Percentiles rank a stretch among this genome's conserved stretches.
Evolutionary conservation across 23 tunicate species (phyloP).

Genomic region (Styela clava): DNA sequence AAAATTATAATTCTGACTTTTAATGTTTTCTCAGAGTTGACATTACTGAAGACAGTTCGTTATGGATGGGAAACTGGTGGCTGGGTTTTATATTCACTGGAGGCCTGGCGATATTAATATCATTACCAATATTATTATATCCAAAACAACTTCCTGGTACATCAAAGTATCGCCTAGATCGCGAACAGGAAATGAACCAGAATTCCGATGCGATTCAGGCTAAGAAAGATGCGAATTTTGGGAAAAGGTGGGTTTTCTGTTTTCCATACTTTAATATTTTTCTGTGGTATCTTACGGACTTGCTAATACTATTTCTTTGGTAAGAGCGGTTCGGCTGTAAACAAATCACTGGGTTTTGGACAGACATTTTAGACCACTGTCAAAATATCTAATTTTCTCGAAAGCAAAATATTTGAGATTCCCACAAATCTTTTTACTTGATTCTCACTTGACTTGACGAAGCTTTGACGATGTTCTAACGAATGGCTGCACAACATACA

Average conservation of each 20-base stretch:
- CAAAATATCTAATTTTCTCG: no score
- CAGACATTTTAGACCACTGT: no score
- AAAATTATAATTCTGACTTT: no score
- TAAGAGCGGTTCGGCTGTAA: no score
- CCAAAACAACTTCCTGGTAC: conserved; percentile 4
- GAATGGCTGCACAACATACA: no score
- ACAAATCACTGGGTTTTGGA: no score
- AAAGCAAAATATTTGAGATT: no score
- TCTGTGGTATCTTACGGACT: no score
- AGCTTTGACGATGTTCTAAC: no score
- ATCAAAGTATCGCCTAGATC: conserved; percentile 13
- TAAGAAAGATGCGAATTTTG: conserved; percentile 28
- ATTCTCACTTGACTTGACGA: no score
- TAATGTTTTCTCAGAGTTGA: conserved; percentile 19
- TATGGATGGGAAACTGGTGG: conserved; percentile 35
- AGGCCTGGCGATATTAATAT: background rate
- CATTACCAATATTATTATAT: conserved; percentile 9
- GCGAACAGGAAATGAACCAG: conserved; percentile 33
- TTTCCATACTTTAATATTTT: background rate
- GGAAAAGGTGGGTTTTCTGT: conserved; percentile 32
- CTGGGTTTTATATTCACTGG: conserved; percentile 19
- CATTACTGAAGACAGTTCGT: background rate
- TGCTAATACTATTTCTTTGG: no score
- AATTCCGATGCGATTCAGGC: conserved; percentile 10
- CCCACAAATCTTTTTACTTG: no score